Evolutionary conservation across 2,113 vertebrate species (phyloP).

Genomic region (Phaetusa simplex): DNA sequence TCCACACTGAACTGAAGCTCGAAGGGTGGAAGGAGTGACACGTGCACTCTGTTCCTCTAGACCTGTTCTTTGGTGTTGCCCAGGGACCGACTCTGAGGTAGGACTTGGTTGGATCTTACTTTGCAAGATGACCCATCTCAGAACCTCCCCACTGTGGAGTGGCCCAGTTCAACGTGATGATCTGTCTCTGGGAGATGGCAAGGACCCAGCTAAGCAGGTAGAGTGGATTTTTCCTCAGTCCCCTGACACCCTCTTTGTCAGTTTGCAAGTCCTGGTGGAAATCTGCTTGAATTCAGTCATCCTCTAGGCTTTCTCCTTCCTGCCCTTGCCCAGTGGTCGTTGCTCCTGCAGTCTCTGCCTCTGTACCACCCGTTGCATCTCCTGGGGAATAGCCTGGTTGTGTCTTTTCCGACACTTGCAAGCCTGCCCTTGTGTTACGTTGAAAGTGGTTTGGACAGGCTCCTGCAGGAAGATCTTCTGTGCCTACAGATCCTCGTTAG

Average conservation of each 20-base stretch:
- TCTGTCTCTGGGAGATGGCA: not conserved
- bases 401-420: not conserved
- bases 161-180: fast-evolving
- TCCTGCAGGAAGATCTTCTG: not conserved
- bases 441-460: not conserved
- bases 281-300: not conserved
- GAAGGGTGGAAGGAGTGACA: not conserved
- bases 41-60: not conserved
- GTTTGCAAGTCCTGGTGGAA: not conserved
- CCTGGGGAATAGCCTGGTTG: not conserved
- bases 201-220: not conserved
- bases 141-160: fast-evolving
- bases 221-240: not conserved
- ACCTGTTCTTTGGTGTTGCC: not conserved
- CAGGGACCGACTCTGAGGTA: not conserved
- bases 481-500: not conserved
- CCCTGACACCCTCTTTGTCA: not conserved
- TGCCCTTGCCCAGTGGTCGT: not conserved
- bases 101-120: not conserved
- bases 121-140: not conserved
- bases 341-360: not conserved
- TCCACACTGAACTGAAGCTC: not conserved
- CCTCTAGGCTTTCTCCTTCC: not conserved
- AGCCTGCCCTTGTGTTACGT: fast-evolving
- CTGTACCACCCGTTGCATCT: fast-evolving